Evolutionary conservation across 2,113 vertebrate genomes (phyloP).

Genomic region (Catharus bicknelli): DNA sequence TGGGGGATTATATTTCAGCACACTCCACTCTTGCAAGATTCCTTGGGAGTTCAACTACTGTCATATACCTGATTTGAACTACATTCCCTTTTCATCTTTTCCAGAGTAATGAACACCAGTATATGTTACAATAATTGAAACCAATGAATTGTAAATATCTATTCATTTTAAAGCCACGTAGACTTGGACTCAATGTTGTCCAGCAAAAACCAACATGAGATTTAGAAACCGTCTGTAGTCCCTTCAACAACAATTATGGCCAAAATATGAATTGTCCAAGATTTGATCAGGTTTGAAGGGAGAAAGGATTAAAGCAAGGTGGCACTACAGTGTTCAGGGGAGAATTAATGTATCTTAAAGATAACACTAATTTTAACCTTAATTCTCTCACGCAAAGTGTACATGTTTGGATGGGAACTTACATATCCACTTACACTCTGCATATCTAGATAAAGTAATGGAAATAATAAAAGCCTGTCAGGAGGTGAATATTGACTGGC

Average conservation of each 20-base stretch:
- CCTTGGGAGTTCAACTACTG: constrained; percentile 52
- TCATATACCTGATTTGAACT: constrained; percentile 30
- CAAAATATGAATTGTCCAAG: not conserved
- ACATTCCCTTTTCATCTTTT: not conserved
- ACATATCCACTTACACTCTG: not conserved
- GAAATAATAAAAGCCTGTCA: not conserved
- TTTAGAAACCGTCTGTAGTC: not conserved
- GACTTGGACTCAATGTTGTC: not conserved
- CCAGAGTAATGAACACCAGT: not conserved
- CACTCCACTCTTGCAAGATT: constrained; percentile 45
- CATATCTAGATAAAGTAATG: not conserved
- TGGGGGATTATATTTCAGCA: constrained; percentile 66
- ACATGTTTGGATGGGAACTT: not conserved
- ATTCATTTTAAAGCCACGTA: constrained; percentile 1
- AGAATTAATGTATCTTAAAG: not conserved
- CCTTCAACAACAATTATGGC: not conserved
- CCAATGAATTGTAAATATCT: constrained; percentile 30
- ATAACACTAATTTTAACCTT: not conserved
- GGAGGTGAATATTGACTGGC: constrained; percentile 47
- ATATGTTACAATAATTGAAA: constrained; percentile 36
- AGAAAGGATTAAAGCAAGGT: not conserved
- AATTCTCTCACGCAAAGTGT: not conserved
- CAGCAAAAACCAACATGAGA: not conserved
- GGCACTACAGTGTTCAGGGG: not conserved
- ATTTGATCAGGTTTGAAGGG: not conserved